Evolutionary conservation across 30 jellyfish, hydroid and myxozoan species (phyloP).

Genomic region (Sanderia malayensis): DNA sequence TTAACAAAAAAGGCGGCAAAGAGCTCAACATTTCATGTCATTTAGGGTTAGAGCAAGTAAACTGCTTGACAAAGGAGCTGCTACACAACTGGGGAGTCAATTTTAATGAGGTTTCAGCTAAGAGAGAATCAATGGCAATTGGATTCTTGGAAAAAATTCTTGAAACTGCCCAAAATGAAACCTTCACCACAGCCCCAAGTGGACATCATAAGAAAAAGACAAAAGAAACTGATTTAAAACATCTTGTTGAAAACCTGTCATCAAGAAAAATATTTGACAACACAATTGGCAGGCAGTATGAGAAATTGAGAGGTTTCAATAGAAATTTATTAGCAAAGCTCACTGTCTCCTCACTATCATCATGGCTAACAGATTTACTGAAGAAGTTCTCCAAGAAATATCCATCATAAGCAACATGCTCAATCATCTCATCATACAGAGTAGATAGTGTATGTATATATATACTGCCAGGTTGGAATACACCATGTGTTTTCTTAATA

Average conservation of each 20-base stretch:
- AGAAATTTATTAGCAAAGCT: background rate
- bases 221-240: background rate
- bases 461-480: too few species aligned
- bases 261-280: background rate
- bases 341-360: background rate
- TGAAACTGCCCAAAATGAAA: conserved; percentile 9
- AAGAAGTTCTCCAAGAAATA: background rate
- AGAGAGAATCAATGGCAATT: conserved; percentile 21
- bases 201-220: conserved; percentile 7
- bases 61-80: conserved; percentile 11
- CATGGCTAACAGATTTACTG: background rate
- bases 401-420: too few species aligned
- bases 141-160: conserved; percentile 10
- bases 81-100: conserved; percentile 11
- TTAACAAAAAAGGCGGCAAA: too few species aligned
- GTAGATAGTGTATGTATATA: too few species aligned
- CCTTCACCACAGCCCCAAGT: conserved; percentile 10
- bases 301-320: background rate
- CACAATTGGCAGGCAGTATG: background rate
- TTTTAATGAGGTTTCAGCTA: conserved; percentile 13
- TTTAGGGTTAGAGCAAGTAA: conserved; percentile 20
- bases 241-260: background rate
- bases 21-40: conserved; percentile 18
- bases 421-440: too few species aligned
- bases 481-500: too few species aligned